phyloP scores from a whole-genome alignment of 2,113 vertebrate species.

The Echinops telfairi region DNA sequence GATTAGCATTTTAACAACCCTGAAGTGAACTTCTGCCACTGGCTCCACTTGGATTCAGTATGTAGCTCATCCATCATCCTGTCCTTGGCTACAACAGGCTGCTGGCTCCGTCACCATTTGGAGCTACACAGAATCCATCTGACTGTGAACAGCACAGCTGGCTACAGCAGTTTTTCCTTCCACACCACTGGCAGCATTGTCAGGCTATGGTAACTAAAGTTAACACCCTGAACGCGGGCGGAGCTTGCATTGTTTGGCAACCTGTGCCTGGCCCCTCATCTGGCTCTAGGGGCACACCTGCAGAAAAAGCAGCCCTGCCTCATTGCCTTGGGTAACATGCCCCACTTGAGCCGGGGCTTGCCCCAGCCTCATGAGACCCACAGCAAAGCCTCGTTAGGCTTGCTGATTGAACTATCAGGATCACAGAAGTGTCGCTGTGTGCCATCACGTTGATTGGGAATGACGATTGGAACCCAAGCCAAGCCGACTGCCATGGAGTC shows the following conservation, averaged over 20 bases:
- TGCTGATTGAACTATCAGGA: slow-evolving; percentile 6
- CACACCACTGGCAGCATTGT: slow-evolving; percentile 90
- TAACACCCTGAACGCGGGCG: slow-evolving; percentile 88
- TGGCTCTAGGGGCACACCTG: slow-evolving; percentile 86
- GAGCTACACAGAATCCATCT: slow-evolving; percentile 88
- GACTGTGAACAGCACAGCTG: slow-evolving; percentile 93
- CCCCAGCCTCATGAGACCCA: not conserved
- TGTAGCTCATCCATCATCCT: slow-evolving; percentile 91
- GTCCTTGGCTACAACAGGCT: slow-evolving; percentile 91
- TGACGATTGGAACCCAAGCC: not conserved
- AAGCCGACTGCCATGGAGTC: too few species aligned
- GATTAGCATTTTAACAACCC: slow-evolving; percentile 94
- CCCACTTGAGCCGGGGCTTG: not conserved
- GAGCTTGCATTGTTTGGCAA: slow-evolving; percentile 87
- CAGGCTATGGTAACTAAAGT: slow-evolving; percentile 91
- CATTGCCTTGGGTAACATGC: not conserved
- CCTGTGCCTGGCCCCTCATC: slow-evolving; percentile 77
- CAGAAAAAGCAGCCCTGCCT: slow-evolving; percentile 25
- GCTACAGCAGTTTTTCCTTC: slow-evolving; percentile 89
- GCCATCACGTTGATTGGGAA: not conserved
- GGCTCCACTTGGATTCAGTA: slow-evolving; percentile 87
- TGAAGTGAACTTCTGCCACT: slow-evolving; percentile 91
- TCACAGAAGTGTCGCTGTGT: not conserved
- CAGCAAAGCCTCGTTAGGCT: not conserved
- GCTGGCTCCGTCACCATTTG: slow-evolving; percentile 88